These are phyloP conservation scores for Mareca penelope DNA, from an alignment of 2,797 vertebrate genomes.

Conservation along the genomic window DNA sequence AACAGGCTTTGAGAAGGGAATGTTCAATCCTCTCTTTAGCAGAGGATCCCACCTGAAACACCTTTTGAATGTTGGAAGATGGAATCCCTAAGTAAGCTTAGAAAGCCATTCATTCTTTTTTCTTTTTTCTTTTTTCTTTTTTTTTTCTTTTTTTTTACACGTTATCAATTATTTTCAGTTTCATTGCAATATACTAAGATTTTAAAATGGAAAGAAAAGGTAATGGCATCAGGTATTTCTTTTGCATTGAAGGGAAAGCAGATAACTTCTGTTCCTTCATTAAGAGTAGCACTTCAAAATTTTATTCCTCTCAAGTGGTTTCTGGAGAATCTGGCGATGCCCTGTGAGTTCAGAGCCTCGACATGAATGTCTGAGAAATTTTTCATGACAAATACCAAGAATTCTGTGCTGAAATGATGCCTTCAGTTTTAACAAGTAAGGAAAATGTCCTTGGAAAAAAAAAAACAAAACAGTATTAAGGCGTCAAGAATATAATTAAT, in stretches of 20 bases:
- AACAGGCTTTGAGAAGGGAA: not conserved
- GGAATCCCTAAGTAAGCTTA: not conserved
- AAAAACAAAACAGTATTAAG: not conserved
- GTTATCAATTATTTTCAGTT: not conserved
- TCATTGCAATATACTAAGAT: not conserved
- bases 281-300: not conserved
- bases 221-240: not conserved
- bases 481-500: not conserved
- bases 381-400: not conserved
- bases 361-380: not conserved
- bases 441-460: not conserved
- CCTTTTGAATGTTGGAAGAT: not conserved
- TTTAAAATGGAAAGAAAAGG: not conserved
- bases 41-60: not conserved
- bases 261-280: not conserved
- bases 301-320: not conserved
- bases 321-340: not conserved
- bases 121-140: not conserved
- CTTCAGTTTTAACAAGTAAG: not conserved
- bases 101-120: not conserved
- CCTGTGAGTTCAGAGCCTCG: not conserved
- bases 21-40: not conserved
- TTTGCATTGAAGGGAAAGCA: not conserved
- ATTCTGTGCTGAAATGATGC: not conserved
- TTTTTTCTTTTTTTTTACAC: not conserved